Conservation (phyloP, 2,113 vertebrate species). For the Alligator mississippiensis region DNA sequence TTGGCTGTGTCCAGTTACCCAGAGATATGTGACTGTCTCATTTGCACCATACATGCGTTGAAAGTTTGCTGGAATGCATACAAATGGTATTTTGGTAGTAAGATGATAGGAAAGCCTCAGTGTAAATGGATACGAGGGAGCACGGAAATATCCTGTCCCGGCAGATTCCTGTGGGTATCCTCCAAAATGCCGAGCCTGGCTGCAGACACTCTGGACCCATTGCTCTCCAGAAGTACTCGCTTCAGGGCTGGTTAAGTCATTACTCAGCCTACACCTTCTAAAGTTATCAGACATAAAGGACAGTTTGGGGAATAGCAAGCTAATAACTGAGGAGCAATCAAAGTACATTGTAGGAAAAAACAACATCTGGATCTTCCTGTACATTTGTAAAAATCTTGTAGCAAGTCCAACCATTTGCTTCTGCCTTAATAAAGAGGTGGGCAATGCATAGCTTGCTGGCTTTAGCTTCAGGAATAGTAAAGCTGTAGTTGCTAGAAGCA, state of each 20-base stretch:
- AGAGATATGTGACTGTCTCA: not conserved
- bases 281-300: conserved; percentile 10
- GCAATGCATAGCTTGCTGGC: too few relatives aligned
- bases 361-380: not conserved
- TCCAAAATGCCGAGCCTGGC: conserved; percentile 50
- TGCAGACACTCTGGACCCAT: conserved; percentile 30
- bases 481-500: not conserved
- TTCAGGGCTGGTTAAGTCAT: not conserved
- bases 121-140: conserved; percentile 63
- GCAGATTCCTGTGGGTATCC: conserved; percentile 63
- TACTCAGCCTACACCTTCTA: not conserved
- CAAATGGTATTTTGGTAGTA: conserved; percentile 41
- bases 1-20: not conserved
- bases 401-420: too few relatives aligned
- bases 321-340: not conserved
- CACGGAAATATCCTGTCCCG: conserved; percentile 63
- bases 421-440: too few relatives aligned
- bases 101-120: conserved; percentile 60
- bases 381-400: not conserved
- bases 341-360: not conserved
- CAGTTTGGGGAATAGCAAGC: not conserved
- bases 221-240: conserved; percentile 45
- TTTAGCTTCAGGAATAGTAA: not conserved
- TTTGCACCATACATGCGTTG: conserved; percentile 29
- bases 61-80: conserved; percentile 70